Evolutionary conservation across 2,113 vertebrate species (phyloP).

Genomic region (Falcunculus frontatus): DNA sequence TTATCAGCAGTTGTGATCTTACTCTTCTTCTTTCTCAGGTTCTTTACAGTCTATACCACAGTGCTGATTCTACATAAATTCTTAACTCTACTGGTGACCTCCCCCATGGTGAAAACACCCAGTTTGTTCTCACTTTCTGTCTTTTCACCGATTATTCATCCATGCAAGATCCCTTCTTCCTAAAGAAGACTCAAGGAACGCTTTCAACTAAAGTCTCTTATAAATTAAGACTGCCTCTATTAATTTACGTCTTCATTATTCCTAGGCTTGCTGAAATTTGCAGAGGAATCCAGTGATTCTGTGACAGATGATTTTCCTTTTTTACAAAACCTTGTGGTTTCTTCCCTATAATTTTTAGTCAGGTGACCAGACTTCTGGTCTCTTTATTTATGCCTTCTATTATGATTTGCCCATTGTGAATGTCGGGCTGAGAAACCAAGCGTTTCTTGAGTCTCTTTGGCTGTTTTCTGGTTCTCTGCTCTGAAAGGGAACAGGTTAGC

Average conservation of each 20-base stretch:
- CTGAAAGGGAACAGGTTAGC: neutral
- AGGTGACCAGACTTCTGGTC: neutral
- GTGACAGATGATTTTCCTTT: neutral
- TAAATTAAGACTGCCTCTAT: neutral
- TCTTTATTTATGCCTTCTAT: neutral
- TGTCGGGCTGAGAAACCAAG: neutral
- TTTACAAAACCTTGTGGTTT: neutral
- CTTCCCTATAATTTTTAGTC: neutral
- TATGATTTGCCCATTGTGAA: neutral
- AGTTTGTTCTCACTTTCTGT: neutral
- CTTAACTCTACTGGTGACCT: accelerated
- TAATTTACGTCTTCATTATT: neutral
- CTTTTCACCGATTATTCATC: neutral
- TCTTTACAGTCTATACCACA: neutral
- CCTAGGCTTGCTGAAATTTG: neutral
- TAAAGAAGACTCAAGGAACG: neutral
- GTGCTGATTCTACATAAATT: neutral
- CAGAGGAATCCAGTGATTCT: neutral
- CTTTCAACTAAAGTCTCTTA: neutral
- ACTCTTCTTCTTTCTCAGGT: neutral
- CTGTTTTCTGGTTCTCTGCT: neutral
- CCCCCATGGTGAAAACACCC: neutral
- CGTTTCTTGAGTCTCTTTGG: neutral
- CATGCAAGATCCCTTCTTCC: neutral
- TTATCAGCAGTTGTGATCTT: neutral